A percentile compares a stretch with the other conserved stretches of the same genome.
Evolutionary conservation across 1,140 invertebrate genomes (phyloP).

Genomic region (Babylonia areolata): DNA sequence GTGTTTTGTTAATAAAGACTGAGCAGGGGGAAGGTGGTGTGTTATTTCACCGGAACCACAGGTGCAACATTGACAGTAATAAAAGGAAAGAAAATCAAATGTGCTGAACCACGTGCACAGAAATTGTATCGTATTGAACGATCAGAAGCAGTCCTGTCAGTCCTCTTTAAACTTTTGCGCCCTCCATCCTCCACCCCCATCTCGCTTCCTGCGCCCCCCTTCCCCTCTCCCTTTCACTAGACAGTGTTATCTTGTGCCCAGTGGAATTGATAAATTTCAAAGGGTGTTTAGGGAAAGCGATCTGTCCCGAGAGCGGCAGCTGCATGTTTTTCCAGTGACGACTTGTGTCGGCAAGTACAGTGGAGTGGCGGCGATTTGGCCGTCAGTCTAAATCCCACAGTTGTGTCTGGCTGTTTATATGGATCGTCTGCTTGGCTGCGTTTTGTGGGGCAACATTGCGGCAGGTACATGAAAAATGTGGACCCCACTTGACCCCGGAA

Average conservation of each 20-base stretch:
- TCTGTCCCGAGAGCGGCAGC: neutral
- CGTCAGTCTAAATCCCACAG: neutral
- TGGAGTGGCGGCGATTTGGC: neutral
- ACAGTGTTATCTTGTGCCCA: too few species aligned
- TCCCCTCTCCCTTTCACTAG: neutral
- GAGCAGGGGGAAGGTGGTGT: too few species aligned
- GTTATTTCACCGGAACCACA: too few species aligned
- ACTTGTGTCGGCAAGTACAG: too few species aligned
- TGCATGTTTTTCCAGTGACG: too few species aligned
- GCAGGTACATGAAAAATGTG: constrained; percentile 26
- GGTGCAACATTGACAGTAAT: too few species aligned
- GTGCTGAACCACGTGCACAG: too few species aligned
- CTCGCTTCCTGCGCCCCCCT: neutral
- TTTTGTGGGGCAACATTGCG: neutral
- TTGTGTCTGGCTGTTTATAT: neutral
- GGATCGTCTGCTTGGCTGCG: constrained; percentile 11
- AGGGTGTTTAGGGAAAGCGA: neutral
- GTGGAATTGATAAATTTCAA: neutral
- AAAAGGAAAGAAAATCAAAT: too few species aligned
- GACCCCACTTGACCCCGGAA: constrained; percentile 1
- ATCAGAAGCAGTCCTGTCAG: too few species aligned
- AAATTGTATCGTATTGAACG: too few species aligned
- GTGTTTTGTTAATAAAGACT: too few species aligned
- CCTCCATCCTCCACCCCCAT: neutral
- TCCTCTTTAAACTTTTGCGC: too few species aligned